These are phyloP conservation scores for Schizothorax lantsangensis DNA, from an alignment of 2,797 vertebrate genomes.

Conservation along the genomic window DNA sequence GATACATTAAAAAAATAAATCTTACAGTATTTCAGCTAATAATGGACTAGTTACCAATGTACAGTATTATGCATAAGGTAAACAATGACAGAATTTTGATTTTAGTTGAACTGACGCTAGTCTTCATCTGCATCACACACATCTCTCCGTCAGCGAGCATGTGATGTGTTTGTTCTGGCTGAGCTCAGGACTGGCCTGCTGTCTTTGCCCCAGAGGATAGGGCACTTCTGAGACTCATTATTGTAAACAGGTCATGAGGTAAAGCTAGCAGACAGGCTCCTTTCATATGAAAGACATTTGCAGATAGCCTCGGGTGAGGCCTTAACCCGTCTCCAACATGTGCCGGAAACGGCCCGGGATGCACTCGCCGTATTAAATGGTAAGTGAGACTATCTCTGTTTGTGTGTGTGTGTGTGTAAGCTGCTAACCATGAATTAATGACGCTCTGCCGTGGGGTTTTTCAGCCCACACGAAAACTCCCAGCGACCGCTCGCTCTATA, in stretches of 20 bases:
- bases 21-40: no score
- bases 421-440: slow-evolving; percentile 37
- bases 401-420: slow-evolving; percentile 28
- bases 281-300: slow-evolving; percentile 67
- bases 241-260: slow-evolving; percentile 77
- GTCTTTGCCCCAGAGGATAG: slow-evolving; percentile 39
- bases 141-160: not conserved
- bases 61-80: not conserved
- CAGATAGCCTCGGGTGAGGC: slow-evolving; percentile 64
- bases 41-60: not conserved
- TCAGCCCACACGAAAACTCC: slow-evolving; percentile 33
- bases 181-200: slow-evolving; percentile 9
- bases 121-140: not conserved
- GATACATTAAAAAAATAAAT: not conserved
- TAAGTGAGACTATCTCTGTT: not conserved
- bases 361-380: slow-evolving; percentile 27
- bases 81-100: not conserved
- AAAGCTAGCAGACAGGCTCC: slow-evolving; percentile 65
- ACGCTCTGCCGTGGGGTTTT: not conserved
- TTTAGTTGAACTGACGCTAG: not conserved
- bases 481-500: not conserved
- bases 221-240: slow-evolving; percentile 64
- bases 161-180: not conserved
- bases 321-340: slow-evolving; percentile 60
- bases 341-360: slow-evolving; percentile 62